These are phyloP conservation scores for Hippocampus zosterae DNA, from an alignment of 2,113 vertebrate genomes.

Conservation along the genomic window DNA sequence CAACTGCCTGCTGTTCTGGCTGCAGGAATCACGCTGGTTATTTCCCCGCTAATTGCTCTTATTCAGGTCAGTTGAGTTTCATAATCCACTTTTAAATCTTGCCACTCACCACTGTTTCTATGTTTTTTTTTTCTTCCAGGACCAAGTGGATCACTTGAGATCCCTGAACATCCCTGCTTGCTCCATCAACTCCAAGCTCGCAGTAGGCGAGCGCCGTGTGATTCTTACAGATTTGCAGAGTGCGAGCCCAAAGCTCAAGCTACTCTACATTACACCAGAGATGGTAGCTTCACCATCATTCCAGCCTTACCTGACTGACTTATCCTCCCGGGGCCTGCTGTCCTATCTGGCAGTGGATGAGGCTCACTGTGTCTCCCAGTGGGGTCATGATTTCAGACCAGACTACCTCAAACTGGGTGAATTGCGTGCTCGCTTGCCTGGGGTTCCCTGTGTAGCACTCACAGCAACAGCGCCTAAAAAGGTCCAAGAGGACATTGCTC, in stretches of 20 bases:
- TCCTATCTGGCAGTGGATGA: conserved; percentile 91
- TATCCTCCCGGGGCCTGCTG: conserved; percentile 80
- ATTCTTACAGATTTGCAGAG: conserved; percentile 82
- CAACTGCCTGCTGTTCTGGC: conserved; percentile 91
- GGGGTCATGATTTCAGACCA: conserved; percentile 95
- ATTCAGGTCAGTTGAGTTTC: conserved; percentile 83
- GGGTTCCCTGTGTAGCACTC: conserved; percentile 81
- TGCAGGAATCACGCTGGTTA: conserved; percentile 87
- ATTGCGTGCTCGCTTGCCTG: conserved; percentile 73
- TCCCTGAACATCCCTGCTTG: conserved; percentile 82
- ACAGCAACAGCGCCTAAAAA: conserved; percentile 88
- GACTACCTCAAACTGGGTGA: conserved; percentile 89
- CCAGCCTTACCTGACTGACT: conserved; percentile 79
- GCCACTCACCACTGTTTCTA: neutral
- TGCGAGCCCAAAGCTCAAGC: conserved; percentile 80
- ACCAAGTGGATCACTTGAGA: conserved; percentile 87
- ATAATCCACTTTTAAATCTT: neutral
- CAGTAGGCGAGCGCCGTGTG: conserved; percentile 73
- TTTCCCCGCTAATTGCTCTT: conserved; percentile 94
- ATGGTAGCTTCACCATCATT: conserved; percentile 89
- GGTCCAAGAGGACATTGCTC: conserved; percentile 84
- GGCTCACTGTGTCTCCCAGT: conserved; percentile 96
- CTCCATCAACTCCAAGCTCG: conserved; percentile 91
- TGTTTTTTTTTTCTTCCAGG: conserved; percentile 63
- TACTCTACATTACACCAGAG: conserved; percentile 94